Evolutionary conservation across 2,888 invertebrate species (phyloP).

Genomic region (Stenolophus ochropezus): DNA sequence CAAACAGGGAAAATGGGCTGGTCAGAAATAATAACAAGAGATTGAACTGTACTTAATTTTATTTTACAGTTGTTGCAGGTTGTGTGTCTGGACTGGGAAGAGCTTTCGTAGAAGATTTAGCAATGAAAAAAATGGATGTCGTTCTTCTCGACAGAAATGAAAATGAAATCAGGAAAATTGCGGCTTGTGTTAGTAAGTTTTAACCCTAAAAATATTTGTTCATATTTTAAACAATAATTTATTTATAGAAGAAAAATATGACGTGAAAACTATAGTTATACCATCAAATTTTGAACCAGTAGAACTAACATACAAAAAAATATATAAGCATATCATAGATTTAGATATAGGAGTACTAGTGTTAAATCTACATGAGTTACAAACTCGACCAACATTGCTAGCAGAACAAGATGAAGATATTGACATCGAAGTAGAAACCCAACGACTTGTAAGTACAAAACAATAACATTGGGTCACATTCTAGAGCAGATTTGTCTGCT

Average conservation of each 20-base stretch:
- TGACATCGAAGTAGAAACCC: neutral
- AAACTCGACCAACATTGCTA: neutral
- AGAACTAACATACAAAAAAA: neutral
- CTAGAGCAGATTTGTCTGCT: neutral
- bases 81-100: neutral
- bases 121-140: neutral
- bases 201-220: neutral
- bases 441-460: neutral
- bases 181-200: neutral
- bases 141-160: neutral
- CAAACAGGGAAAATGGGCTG: neutral
- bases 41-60: neutral
- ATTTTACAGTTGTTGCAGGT: conserved; percentile 7
- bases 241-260: neutral
- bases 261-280: neutral
- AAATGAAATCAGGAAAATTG: neutral
- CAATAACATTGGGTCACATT: neutral
- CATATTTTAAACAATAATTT: neutral
- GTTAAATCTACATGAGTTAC: conserved; percentile 7
- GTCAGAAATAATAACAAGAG: neutral
- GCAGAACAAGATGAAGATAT: neutral
- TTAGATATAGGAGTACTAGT: conserved; percentile 27
- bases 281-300: neutral
- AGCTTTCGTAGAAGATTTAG: neutral
- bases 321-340: neutral